Evolutionary conservation across 2,113 vertebrate genomes (phyloP), one percentile per base, ranked within the genome.

Genomic region (Antechinus flavipes): DNA sequence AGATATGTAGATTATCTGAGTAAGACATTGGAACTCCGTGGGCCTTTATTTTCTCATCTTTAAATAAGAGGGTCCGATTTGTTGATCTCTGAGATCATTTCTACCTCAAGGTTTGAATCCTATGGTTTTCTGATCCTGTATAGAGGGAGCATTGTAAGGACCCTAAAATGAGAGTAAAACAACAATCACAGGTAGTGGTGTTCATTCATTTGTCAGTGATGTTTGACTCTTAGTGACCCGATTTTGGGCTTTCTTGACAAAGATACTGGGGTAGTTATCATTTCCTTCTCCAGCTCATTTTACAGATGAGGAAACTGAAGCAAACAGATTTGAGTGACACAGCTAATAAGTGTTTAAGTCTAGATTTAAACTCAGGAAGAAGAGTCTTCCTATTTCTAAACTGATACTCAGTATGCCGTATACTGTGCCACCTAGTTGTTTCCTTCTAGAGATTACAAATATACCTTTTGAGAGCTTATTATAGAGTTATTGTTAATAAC

Each of bases 21-120:
- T 94, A 94, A 93, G 24, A 93, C 92, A n/a, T 54, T 95, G 96
- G 90, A 84, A 52, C 49, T 22, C 96, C 30, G 91, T 95, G 91
- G 91, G 22, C 50, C 91, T 93, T 91, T 49, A 55, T 97, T 97
- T 97, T 96, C 68, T 96, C 68, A 84, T 92, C 42, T 0, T 0
- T 94, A 96, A 76, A 35, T 49, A 16, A n/a, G 12, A 54, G 35
- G 14, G 14, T 94, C 58, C 46, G 16, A n/a, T 35, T n/a, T n/a
- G 14, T 68, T 35, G 58, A n/a, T 25, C 4, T n/a, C 4, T n/a
- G 61, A 76, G 58, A 11, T 35, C 27, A 11, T 11, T 68, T 35
- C 27, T 35, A 76, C 19, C n/a, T 42, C 6, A 22, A 8, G 6
- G 6, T 84, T 23, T 84, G 68, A 23, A 84, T 84, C n/a, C 35